A percentile compares a stretch with the other conserved stretches of the same genome.
Conservation (phyloP, 2,888 invertebrate species). For the Bruchidius siliquastri region DNA sequence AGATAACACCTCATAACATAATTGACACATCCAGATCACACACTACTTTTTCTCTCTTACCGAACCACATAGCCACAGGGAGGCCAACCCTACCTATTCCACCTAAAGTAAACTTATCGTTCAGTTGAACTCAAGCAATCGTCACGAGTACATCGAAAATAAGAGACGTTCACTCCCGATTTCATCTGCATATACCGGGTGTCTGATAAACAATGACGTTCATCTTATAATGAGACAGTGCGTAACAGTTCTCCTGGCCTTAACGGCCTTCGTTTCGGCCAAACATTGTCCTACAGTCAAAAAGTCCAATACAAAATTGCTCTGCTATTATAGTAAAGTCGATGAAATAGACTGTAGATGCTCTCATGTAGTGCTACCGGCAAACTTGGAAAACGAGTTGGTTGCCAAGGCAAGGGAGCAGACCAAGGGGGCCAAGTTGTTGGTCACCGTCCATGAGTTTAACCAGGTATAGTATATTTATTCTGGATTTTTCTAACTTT, state of each 20-base stretch:
- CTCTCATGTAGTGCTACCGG: conserved; percentile 41
- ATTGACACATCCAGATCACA: background rate
- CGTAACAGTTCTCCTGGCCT: conserved; percentile 8
- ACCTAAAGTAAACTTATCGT: background rate
- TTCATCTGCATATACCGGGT: conserved; percentile 6
- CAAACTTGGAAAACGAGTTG: conserved; percentile 33
- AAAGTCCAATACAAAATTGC: conserved; percentile 37
- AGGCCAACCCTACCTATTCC: background rate
- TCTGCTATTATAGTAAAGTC: conserved; percentile 42
- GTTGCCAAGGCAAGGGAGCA: conserved; percentile 51
- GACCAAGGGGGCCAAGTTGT: conserved; percentile 52
- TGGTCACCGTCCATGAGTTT: conserved; percentile 53
- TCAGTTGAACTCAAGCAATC: conserved; percentile 37
- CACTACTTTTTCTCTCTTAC: background rate
- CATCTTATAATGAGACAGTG: conserved; percentile 9
- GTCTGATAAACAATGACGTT: background rate
- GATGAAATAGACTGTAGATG: conserved; percentile 40
- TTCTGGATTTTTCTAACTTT: background rate
- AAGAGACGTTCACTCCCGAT: conserved; percentile 32
- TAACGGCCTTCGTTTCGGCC: conserved; percentile 16
- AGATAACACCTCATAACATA: background rate
- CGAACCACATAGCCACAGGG: background rate
- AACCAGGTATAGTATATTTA: conserved; percentile 51
- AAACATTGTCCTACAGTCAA: conserved; percentile 32
- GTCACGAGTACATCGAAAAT: conserved; percentile 32